phyloP scores from a whole-genome alignment of 2,113 vertebrate species.

The Anarrhichthys ocellatus region DNA sequence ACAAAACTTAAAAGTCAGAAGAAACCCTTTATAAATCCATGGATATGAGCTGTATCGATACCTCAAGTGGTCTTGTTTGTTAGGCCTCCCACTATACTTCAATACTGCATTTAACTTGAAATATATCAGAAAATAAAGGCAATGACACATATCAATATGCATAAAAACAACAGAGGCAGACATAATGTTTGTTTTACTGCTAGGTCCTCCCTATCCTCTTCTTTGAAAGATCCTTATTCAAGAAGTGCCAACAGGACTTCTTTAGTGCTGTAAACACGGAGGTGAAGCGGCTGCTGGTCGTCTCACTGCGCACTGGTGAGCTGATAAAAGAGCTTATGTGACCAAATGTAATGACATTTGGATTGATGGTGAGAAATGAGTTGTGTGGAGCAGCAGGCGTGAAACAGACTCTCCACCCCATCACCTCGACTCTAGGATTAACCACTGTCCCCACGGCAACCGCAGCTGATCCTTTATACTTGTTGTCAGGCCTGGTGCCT shows the following conservation, averaged over 20 bases:
- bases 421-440: constrained; percentile 40
- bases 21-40: background rate
- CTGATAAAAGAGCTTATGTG: constrained; percentile 10
- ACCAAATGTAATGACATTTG: constrained; percentile 24
- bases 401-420: constrained; percentile 35
- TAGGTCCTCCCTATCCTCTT: background rate
- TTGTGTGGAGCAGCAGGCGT: constrained; percentile 23
- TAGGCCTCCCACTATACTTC: background rate
- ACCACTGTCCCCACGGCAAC: constrained; percentile 48
- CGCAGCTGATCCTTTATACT: constrained; percentile 28
- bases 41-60: no score
- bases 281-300: background rate
- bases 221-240: background rate
- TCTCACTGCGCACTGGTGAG: background rate
- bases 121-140: background rate
- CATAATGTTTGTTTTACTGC: constrained; percentile 2
- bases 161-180: background rate
- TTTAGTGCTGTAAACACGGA: background rate
- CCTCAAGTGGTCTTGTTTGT: no score
- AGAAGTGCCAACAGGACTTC: background rate
- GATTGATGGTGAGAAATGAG: constrained; percentile 13
- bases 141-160: background rate
- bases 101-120: background rate
- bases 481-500: constrained; percentile 14
- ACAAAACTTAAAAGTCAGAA: background rate